Conservation (phyloP, 2,797 vertebrate species). For the Anomalospiza imberbis region DNA sequence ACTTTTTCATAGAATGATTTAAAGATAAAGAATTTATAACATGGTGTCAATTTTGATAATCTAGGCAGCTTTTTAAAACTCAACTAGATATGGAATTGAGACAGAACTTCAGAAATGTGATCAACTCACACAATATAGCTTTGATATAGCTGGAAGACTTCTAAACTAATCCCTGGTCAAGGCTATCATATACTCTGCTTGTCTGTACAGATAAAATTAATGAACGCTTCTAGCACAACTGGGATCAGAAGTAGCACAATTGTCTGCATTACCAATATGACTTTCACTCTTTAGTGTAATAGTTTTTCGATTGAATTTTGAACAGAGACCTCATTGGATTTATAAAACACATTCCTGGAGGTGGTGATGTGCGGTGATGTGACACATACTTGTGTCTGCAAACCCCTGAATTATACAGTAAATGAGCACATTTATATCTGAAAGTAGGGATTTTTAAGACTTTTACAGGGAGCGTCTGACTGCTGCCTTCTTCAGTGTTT, state of each 20-base stretch:
- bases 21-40: not conserved
- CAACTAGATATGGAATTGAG: not conserved
- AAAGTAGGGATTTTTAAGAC: not conserved
- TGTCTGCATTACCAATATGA: not conserved
- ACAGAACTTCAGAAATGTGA: not conserved
- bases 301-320: not conserved
- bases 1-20: not conserved
- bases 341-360: not conserved
- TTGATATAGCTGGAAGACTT: not conserved
- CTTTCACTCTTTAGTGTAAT: not conserved
- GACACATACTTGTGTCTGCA: not conserved
- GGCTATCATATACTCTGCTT: not conserved
- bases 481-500: constrained; percentile 5
- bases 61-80: not conserved
- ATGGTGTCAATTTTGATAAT: not conserved
- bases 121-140: not conserved
- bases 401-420: not conserved
- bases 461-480: not conserved
- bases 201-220: not conserved
- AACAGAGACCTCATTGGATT: not conserved
- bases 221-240: not conserved
- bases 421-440: not conserved
- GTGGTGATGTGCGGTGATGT: not conserved
- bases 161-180: not conserved
- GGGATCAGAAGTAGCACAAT: not conserved